These are phyloP conservation scores for Formica aserva DNA, from an alignment of 2,888 invertebrate species.

Conservation along the genomic window DNA sequence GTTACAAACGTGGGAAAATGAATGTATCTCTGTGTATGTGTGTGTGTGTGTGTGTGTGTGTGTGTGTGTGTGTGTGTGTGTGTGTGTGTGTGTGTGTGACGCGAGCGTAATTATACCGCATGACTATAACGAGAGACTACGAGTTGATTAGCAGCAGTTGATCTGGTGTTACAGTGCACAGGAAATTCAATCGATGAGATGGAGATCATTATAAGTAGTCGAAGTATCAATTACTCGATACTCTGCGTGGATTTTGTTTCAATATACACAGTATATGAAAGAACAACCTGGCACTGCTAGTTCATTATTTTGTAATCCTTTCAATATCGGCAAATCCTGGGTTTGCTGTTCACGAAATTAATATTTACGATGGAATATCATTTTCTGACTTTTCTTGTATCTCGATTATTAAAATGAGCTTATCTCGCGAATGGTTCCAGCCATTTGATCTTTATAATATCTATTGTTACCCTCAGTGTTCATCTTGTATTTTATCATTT, in stretches of 20 bases:
- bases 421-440: slow-evolving; percentile 27
- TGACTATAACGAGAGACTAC: slow-evolving; percentile 35
- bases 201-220: slow-evolving; percentile 9
- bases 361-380: slow-evolving; percentile 3
- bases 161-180: neutral
- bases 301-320: neutral
- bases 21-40: slow-evolving; percentile 11
- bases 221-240: neutral
- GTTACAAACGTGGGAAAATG: neutral
- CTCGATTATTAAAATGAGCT: neutral
- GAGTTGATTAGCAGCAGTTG: neutral
- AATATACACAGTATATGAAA: neutral
- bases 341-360: neutral
- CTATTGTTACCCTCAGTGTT: neutral
- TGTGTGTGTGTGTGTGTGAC: neutral
- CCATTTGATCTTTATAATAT: slow-evolving; percentile 18
- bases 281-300: neutral
- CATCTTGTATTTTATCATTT: neutral
- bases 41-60: slow-evolving; percentile 6
- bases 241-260: neutral
- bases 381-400: neutral
- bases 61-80: slow-evolving; percentile 23
- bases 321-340: neutral
- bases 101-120: slow-evolving; percentile 16
- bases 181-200: slow-evolving; percentile 3